Base-by-base conservation (phyloP, 92 coral and sea anemone genomes). In the Heliopora coerulea region DNA sequence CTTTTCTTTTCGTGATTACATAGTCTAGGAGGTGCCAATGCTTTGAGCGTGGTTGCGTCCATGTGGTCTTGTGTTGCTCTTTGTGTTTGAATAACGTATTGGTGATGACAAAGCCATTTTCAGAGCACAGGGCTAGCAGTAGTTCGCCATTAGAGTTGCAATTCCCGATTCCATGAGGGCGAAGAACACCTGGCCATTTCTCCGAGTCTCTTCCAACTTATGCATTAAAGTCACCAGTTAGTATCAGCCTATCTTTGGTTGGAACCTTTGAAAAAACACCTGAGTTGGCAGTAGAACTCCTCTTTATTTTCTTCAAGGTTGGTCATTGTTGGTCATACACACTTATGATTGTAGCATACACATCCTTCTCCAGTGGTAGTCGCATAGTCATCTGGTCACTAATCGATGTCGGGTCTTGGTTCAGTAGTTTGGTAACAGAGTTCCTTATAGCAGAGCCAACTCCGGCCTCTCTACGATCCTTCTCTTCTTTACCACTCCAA, bases 321-420 rank as follows among this genome's bases (percentile, higher is more conserved):
- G n/a, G 76, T 57, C 70, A 85, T 52, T 49, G 86, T 75, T 24
- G 83, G 69, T 81, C 80, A 29, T 66, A n/a, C n/a, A n/a, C n/a
- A n/a, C n/a, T n/a, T n/a, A n/a, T n/a, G n/a, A n/a, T n/a, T n/a
- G n/a, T n/a, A n/a, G n/a, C n/a, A n/a, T n/a, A n/a, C n/a, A n/a
- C n/a, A n/a, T n/a, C n/a, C n/a, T n/a, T n/a, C 62, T 79, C 39
- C 8, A 85, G 80, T 3, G 80, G 70, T 21, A 85, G 65, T 56
- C 83, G 39, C 79, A 69, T 46, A 15, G 79, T 81, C 86, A 76
- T 75, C 50, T 75, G 72, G 35, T 80, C 56, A 57, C 80, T 79
- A 54, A 34, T 65, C 65, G 80, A 44, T 12, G 83, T 65, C 34
- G 70, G 49, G 18, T 66, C 82, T 30, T 78, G 65, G n/a, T 74